Base-by-base conservation (phyloP, 2,888 invertebrate species). In the Drosophila algonquin region DNA sequence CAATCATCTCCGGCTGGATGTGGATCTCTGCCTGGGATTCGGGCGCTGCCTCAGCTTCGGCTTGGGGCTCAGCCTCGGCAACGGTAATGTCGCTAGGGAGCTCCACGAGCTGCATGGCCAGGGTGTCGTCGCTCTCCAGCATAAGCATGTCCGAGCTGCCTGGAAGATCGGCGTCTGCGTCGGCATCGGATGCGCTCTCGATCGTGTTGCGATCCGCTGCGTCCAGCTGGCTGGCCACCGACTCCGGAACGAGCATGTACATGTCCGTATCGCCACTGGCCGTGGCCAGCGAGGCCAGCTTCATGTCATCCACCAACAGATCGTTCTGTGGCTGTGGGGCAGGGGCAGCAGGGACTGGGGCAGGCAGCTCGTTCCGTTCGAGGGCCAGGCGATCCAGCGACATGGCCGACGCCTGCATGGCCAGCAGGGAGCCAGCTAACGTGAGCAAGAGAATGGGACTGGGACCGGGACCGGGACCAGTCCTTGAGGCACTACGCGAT, bases 121-220 rank as follows among this genome's bases (percentile, higher is more conserved):
- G 87, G 40, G 85, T 71, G 63, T 89, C 81, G 60, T 90, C 89
- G 45, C 83, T 89, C 71, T 90, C 90, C 63, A 90, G 73, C 90
- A 91, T 91, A 27, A 90, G 63, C 91, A 90, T 91, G 62, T 90
- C 90, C 9, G 77, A 44, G 24, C 51, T 44, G 21, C 62, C 50
- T 7, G 58, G 40, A 9, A 71, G 60, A 51, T 74, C 77, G 3
- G 71, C 7, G 9, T 70, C 73, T 1, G 63, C 44, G 4, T 70
- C 68, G 12, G 65, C 16, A 0, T 70, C 76, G 32, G 32, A 10
- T 1, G 5, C 40, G 40, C 40, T 7, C 18, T 79, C 87, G 21
- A 87, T 89, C 0, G 82, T 73, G 45, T 89, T 85, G 56, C 70
- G 78, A 60, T 84, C 85, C 48, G 85, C 61, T 30, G 89, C 77